A percentile compares a stretch with the other conserved stretches of the same genome.
These are phyloP conservation scores for Chalcosyrphus nemorum DNA, from an alignment of 2,888 invertebrate genomes.

Conservation along the genomic window DNA sequence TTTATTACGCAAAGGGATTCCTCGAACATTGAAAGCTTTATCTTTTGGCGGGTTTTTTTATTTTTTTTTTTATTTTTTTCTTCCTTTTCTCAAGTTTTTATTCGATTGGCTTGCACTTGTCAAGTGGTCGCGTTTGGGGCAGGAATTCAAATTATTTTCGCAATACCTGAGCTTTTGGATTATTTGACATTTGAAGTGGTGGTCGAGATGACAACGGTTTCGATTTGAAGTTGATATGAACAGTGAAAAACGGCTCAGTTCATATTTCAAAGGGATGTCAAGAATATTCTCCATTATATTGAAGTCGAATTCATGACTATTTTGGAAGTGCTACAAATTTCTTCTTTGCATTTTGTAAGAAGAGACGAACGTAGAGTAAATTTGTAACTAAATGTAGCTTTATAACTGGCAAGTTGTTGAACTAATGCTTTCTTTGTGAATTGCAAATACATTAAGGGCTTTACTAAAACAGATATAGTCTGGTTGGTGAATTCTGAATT, in stretches of 20 bases:
- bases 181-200: background rate
- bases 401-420: too few species aligned
- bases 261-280: background rate
- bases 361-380: too few species aligned
- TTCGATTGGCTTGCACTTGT: conserved; percentile 11
- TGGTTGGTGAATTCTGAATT: too few species aligned
- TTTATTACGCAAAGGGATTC: conserved; percentile 33
- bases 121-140: background rate
- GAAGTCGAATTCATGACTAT: background rate
- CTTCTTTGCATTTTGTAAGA: too few species aligned
- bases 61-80: background rate
- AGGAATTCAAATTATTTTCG: conserved; percentile 22
- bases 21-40: conserved; percentile 48
- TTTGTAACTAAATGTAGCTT: too few species aligned
- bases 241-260: background rate
- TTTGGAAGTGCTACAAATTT: too few species aligned
- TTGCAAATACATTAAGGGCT: too few species aligned
- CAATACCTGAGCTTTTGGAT: conserved; percentile 20
- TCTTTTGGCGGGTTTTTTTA: conserved; percentile 25
- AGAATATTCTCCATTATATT: background rate
- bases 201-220: background rate
- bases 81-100: too few species aligned
- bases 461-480: too few species aligned
- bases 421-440: too few species aligned
- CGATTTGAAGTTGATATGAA: background rate